Evolutionary conservation across 2,797 vertebrate species (phyloP), one percentile per base, ranked within the genome.

Genomic region (Epinephelus coioides): DNA sequence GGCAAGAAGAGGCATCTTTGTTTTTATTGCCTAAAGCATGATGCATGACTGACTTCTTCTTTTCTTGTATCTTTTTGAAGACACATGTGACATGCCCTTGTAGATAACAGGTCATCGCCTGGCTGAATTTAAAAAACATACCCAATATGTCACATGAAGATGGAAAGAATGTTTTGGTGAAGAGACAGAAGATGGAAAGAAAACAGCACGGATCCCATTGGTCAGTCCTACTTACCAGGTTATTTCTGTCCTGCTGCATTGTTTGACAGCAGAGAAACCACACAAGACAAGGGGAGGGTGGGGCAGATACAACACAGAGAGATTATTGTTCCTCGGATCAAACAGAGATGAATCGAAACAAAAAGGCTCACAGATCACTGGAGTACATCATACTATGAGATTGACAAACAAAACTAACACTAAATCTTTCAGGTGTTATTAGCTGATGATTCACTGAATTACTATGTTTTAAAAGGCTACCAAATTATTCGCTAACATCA

Each of bases 181-280:
- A 74, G 46, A 86, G 46, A 90, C 59, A 76, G 61, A 76, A 63
- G 10, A 79, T 56, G 18, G 68, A 51, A 54, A 89, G 55, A 63
- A 75, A 47, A 38, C 11, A 59, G 63, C 56, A 87, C 44, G 57
- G 83, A 87, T 92, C 86, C 89, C 87, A 92, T 86, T 86, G 85
- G 87, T 89, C 67, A 86, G 57, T 94, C 86, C 90, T 92, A 98
- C 98, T 99, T 95, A 99, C 98, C 98, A 98, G 91, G 96, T 96
- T 99, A 96, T 99, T 99, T 97, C 97, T 98, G 97, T 99, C 98
- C 97, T 99, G 97, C 97, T 97, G 95, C 92, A 96, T 94, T 94
- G 95, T 96, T 95, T 95, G 92, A 94, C 91, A 96, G 94, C 91
- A 95, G 84, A 92, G 86, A 93, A 94, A 94, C 90, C 95, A 96